Conservation (phyloP, 2,888 invertebrate genomes). For the Noctua pronuba region DNA sequence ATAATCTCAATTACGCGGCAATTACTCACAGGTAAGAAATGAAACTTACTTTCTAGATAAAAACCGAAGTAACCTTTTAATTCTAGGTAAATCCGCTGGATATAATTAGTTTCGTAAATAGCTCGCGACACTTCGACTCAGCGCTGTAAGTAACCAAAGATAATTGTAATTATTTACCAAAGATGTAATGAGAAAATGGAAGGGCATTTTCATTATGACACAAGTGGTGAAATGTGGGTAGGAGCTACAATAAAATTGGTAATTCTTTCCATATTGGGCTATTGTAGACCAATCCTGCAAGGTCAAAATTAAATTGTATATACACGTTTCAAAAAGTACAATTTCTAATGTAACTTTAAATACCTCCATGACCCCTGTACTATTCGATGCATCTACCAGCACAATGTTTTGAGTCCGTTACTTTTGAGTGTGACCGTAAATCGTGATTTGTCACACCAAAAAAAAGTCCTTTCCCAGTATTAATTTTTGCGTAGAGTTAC, state of each 20-base stretch:
- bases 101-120: constrained; percentile 16
- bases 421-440: background rate
- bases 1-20: background rate
- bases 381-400: background rate
- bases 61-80: background rate
- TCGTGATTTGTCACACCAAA: background rate
- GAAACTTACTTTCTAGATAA: background rate
- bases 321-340: background rate
- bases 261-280: background rate
- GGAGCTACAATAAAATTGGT: too few relatives aligned
- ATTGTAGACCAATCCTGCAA: background rate
- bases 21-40: background rate
- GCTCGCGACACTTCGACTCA: background rate
- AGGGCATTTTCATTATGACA: background rate
- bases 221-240: background rate
- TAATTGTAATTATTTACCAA: constrained; percentile 23
- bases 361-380: background rate
- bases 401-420: background rate
- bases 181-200: constrained; percentile 9
- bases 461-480: background rate
- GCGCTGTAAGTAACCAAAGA: background rate
- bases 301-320: background rate
- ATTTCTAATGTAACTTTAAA: background rate
- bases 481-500: background rate
- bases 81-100: background rate